These are phyloP conservation scores for Mellivora capensis DNA, from an alignment of 2,113 vertebrate species.

Conservation along the genomic window DNA sequence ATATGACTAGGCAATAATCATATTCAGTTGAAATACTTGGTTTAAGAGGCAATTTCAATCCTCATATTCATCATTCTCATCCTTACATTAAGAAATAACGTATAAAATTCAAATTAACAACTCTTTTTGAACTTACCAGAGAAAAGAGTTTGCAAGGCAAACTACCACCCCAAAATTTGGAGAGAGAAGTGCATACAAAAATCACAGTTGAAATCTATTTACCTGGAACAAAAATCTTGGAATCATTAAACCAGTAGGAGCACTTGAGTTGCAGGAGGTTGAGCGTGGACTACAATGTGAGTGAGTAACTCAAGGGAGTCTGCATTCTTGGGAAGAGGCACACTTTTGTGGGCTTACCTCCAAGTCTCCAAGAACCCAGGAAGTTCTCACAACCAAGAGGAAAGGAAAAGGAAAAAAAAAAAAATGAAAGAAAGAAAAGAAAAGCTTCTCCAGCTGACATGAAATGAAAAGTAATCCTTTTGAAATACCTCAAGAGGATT, in stretches of 20 bases:
- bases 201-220: background rate
- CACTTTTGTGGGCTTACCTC: accelerated
- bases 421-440: background rate
- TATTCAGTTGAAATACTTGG: background rate
- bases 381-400: background rate
- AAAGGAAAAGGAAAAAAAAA: too few relatives aligned
- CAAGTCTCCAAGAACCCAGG: background rate
- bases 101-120: background rate
- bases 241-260: background rate
- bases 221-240: background rate
- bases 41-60: background rate
- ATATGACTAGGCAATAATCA: background rate
- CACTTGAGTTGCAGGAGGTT: too few relatives aligned
- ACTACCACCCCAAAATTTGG: background rate
- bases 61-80: background rate
- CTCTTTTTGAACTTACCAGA: background rate
- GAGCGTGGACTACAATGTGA: too few relatives aligned
- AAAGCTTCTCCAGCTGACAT: background rate
- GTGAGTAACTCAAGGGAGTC: background rate
- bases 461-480: background rate
- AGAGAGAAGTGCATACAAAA: accelerated
- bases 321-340: too few relatives aligned
- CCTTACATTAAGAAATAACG: background rate
- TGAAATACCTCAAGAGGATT: background rate
- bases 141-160: background rate